A percentile compares a stretch with the other conserved stretches of the same genome.
These are phyloP conservation scores for Oasisia sp. DNA, from an alignment of 2,888 invertebrate genomes.

Conservation along the genomic window DNA sequence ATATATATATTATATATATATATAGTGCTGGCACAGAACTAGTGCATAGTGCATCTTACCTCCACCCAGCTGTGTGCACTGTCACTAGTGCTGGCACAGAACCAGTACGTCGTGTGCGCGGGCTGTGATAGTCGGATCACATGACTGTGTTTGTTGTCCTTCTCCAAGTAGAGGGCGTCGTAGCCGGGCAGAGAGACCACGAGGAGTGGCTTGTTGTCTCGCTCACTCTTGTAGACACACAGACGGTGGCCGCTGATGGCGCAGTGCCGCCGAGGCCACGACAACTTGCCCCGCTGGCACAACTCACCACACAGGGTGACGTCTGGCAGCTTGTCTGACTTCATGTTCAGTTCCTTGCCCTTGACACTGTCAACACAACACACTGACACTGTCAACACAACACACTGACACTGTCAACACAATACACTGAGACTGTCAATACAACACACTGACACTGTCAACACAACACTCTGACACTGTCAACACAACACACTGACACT, in stretches of 20 bases:
- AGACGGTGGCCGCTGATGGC: not conserved
- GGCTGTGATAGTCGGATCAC: constrained; percentile 55
- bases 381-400: too few species aligned
- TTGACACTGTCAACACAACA: constrained; percentile 13
- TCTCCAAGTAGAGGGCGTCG: constrained; percentile 48
- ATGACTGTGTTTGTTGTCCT: constrained; percentile 50
- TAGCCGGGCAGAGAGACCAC: constrained; percentile 43
- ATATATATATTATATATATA: too few species aligned
- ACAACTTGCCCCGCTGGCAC: not conserved
- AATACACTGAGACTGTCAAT: too few species aligned
- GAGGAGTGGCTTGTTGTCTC: not conserved
- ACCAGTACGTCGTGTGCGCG: constrained; percentile 51
- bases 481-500: too few species aligned
- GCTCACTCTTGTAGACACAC: not conserved
- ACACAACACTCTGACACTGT: too few species aligned
- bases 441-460: too few species aligned
- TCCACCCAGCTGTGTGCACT: constrained; percentile 57
- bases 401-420: too few species aligned
- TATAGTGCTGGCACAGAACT: constrained; percentile 39
- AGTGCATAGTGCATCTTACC: constrained; percentile 47
- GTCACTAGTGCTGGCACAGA: constrained; percentile 55
- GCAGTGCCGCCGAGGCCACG: not conserved
- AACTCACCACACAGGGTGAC: not conserved
- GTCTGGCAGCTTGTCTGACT: not conserved
- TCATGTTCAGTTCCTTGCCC: not conserved